Conservation (phyloP, 2,797 vertebrate genomes). For the Phrynocephalus forsythii region DNA sequence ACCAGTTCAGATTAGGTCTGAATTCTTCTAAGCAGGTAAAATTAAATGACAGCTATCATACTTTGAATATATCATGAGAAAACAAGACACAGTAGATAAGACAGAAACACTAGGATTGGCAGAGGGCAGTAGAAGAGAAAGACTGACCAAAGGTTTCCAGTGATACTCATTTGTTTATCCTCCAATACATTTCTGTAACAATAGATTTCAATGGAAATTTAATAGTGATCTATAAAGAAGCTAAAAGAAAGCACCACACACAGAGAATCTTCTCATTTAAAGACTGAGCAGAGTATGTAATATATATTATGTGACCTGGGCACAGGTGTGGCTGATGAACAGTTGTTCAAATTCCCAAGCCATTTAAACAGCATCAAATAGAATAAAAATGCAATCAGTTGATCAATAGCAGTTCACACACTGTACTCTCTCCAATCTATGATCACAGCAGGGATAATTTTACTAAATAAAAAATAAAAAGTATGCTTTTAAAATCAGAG, state of each 20-base stretch:
- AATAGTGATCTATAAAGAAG: conserved; percentile 14
- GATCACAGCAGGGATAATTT: conserved; percentile 62
- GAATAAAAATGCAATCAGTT: conserved; percentile 63
- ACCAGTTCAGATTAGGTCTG: too few species aligned
- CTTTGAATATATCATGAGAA: too few species aligned
- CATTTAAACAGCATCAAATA: conserved; percentile 61
- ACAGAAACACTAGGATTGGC: too few species aligned
- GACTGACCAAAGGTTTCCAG: background rate
- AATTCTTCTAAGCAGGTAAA: too few species aligned
- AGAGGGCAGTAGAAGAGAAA: too few species aligned
- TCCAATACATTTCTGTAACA: background rate
- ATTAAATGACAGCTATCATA: too few species aligned
- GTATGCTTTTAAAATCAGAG: conserved; percentile 56
- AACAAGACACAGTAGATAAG: too few species aligned
- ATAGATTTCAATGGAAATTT: conserved; percentile 11
- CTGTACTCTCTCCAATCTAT: conserved; percentile 64
- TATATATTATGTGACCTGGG: conserved; percentile 38
- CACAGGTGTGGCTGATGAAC: conserved; percentile 15
- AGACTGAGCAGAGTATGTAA: conserved; percentile 33
- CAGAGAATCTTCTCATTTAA: background rate
- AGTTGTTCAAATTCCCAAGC: conserved; percentile 52
- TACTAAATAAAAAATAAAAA: conserved; percentile 54
- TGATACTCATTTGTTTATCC: background rate
- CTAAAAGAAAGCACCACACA: conserved; percentile 21
- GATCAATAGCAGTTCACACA: conserved; percentile 47